These are phyloP conservation scores for Rosalia funebris DNA, from an alignment of 2,888 invertebrate species.

Conservation along the genomic window DNA sequence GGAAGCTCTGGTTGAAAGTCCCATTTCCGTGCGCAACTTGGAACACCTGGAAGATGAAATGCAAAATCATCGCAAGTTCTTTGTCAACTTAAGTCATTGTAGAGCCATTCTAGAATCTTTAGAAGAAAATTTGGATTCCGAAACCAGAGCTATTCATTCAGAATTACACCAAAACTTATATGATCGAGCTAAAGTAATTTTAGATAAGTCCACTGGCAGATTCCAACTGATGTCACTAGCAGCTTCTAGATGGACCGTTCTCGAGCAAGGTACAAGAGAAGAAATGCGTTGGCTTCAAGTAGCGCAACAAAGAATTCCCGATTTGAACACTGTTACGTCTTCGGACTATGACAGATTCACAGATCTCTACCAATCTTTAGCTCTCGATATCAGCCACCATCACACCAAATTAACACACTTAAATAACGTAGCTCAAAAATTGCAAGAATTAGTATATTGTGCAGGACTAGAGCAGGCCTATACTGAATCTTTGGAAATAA, in stretches of 20 bases:
- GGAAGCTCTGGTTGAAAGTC: constrained; percentile 81
- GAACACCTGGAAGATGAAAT: constrained; percentile 89
- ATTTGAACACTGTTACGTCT: constrained; percentile 81
- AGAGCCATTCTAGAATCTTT: constrained; percentile 86
- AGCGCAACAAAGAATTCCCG: constrained; percentile 85
- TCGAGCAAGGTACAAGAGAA: constrained; percentile 85
- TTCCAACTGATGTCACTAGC: constrained; percentile 87
- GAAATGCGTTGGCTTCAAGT: constrained; percentile 86
- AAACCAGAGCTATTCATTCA: constrained; percentile 79
- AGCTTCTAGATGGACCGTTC: constrained; percentile 83
- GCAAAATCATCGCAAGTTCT: constrained; percentile 89
- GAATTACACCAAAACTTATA: constrained; percentile 81
- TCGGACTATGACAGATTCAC: constrained; percentile 87
- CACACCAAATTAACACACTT: constrained; percentile 81
- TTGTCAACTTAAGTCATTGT: constrained; percentile 88
- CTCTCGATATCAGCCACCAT: constrained; percentile 82
- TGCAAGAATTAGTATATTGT: constrained; percentile 80
- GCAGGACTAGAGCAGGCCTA: constrained; percentile 80
- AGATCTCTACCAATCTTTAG: constrained; percentile 82
- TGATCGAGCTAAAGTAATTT: constrained; percentile 77
- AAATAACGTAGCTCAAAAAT: constrained; percentile 75
- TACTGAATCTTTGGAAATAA: constrained; percentile 76
- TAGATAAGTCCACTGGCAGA: constrained; percentile 83
- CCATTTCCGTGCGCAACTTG: constrained; percentile 78
- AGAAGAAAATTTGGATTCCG: constrained; percentile 83